phyloP scores from a whole-genome alignment of 2,113 vertebrate genomes.

The Cranoglanis bouderius region DNA sequence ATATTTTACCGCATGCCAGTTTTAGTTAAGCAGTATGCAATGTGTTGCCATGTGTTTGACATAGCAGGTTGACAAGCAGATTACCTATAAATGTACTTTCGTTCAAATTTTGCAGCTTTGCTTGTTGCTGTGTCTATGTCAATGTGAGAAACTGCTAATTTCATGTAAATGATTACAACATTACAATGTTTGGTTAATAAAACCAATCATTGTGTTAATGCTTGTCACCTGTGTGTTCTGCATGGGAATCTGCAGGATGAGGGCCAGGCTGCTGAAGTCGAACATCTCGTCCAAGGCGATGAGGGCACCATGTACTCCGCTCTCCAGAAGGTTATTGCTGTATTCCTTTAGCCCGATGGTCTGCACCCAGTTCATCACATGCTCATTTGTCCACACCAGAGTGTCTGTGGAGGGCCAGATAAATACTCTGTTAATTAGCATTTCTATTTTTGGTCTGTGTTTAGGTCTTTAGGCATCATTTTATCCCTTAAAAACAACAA shows the following conservation, averaged over 20 bases:
- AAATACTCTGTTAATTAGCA: background rate
- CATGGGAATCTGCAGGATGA: slow-evolving; percentile 94
- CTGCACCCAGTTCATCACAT: slow-evolving; percentile 93
- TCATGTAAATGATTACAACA: background rate
- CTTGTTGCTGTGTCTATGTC: background rate
- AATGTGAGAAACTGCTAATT: background rate
- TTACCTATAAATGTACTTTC: background rate
- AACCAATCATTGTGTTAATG: background rate
- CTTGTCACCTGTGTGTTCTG: slow-evolving; percentile 91
- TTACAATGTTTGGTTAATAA: background rate
- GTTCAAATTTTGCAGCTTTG: background rate
- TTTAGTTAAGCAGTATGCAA: background rate
- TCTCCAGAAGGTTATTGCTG: slow-evolving; percentile 85
- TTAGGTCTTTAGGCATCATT: background rate
- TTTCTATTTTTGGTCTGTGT: background rate
- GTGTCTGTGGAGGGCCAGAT: slow-evolving; percentile 73
- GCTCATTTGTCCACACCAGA: slow-evolving; percentile 96
- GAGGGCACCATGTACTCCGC: slow-evolving; percentile 88
- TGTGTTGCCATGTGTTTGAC: background rate
- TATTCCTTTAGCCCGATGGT: slow-evolving; percentile 93
- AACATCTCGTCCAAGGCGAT: slow-evolving; percentile 92
- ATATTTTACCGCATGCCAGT: background rate
- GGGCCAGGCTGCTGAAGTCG: slow-evolving; percentile 90
- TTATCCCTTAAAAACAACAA: background rate
- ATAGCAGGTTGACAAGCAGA: background rate